Base-by-base conservation (phyloP, 2,888 invertebrate genomes). In the Dorcus hopei region DNA sequence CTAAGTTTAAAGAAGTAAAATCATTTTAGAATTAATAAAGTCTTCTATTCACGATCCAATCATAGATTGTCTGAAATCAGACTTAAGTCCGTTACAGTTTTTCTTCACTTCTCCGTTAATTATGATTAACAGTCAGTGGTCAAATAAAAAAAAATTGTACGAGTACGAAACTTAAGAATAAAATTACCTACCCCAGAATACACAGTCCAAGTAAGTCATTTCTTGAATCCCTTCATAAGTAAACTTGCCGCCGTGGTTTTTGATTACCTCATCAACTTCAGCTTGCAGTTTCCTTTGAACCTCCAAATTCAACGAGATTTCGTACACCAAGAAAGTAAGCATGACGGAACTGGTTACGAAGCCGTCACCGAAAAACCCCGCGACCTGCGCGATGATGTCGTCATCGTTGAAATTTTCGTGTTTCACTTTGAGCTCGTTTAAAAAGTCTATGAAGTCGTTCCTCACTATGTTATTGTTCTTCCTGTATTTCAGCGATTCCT, bases 251-350 rank as follows among this genome's bases (percentile, higher is more conserved):
- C 69, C 65, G 52, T 76, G 56, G 9, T 79, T 77, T 0, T 65
- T 66, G 5, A 80, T 73, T 2, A 80, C 77, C 11, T 81, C 79
- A n/a, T 70, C 75, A 39, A 86, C 82, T 73, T 86, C 85, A 42
- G 79, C 66, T 1, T 76, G 75, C 3, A 86, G 71, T 49, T 72
- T 80, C 2, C 80, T 76, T 68, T 86, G 86, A 0, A 82, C 71
- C 0, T 85, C 82, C 0, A 69, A 70, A 64, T 81, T 70, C 2
- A 55, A 45, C 0, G 82, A 80, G 16, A 83, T 61, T 38, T 78
- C 73, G 61, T 76, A 80, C 2, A 76, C 66, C 3, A 76, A 58
- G 53, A 77, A 80, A 38, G 73, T 72, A 45, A 81, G 65, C 0
- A 77, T 73, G 0, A 74, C 70, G 0, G 80, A 78, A 8, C 80